Evolutionary conservation across 2,888 invertebrate genomes (phyloP).

Genomic region (Melinopterus prodromus): DNA sequence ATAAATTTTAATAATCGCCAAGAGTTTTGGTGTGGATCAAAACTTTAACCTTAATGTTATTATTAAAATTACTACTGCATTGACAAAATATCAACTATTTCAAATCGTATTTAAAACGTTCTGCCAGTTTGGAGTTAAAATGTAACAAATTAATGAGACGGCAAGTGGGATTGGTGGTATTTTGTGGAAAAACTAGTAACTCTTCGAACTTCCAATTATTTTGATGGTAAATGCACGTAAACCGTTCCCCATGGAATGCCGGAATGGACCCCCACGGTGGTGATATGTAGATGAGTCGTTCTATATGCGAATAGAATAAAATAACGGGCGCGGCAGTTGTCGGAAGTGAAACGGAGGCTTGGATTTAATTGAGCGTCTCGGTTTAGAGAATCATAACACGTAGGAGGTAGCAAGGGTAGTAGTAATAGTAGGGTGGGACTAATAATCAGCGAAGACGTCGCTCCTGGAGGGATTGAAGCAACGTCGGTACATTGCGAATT

Average conservation of each 20-base stretch:
- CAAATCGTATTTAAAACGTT: too few relatives aligned
- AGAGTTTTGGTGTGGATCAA: too few relatives aligned
- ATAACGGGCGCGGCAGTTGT: slow-evolving; percentile 46
- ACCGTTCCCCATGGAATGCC: neutral
- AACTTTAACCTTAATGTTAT: too few relatives aligned
- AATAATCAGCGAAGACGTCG: slow-evolving; percentile 4
- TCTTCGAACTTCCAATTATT: neutral
- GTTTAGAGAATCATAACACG: slow-evolving; percentile 52
- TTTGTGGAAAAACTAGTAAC: neutral
- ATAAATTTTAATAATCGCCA: too few relatives aligned
- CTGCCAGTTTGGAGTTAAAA: too few relatives aligned
- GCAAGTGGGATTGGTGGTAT: neutral
- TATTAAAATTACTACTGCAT: too few relatives aligned
- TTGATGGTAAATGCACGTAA: neutral
- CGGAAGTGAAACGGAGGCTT: slow-evolving; percentile 42
- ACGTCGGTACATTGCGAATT: neutral
- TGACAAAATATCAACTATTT: too few relatives aligned
- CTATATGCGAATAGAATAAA: neutral
- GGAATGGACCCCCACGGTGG: neutral
- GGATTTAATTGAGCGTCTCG: slow-evolving; percentile 50
- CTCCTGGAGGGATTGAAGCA: neutral
- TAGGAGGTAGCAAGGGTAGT: slow-evolving; percentile 34
- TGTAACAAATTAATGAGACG: neutral
- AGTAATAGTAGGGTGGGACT: slow-evolving; percentile 4
- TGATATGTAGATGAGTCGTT: slow-evolving; percentile 4